These are phyloP conservation scores for Patiria miniata DNA, from an alignment of 35 echinoderm and acorn worm genomes.

Conservation along the genomic window DNA sequence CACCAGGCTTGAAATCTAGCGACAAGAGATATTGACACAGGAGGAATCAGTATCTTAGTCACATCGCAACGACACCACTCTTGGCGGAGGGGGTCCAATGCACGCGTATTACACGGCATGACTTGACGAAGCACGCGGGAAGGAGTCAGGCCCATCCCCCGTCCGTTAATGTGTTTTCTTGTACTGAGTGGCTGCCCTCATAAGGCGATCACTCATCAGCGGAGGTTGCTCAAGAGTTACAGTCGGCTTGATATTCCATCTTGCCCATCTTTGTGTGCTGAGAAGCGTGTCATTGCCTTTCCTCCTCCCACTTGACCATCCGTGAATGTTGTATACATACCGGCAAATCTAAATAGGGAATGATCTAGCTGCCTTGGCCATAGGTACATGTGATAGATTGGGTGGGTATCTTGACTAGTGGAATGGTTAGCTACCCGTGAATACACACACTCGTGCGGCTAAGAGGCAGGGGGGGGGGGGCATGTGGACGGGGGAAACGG, in stretches of 20 bases:
- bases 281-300: constrained; percentile 27
- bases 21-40: neutral
- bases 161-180: too few relatives aligned
- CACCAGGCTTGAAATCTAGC: neutral
- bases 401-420: too few relatives aligned
- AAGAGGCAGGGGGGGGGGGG: neutral
- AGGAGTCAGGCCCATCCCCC: too few relatives aligned
- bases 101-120: neutral
- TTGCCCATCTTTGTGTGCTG: constrained; percentile 24
- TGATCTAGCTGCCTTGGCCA: too few relatives aligned
- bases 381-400: too few relatives aligned
- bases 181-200: neutral
- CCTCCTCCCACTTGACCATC: constrained; percentile 2
- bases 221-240: constrained; percentile 18
- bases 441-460: neutral
- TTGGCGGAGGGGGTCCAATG: neutral
- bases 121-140: neutral
- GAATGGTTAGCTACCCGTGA: neutral
- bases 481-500: neutral
- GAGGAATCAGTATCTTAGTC: neutral
- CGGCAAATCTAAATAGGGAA: constrained; percentile 20
- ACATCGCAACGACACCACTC: neutral
- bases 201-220: constrained; percentile 19
- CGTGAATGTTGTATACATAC: constrained; percentile 3
- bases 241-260: constrained; percentile 21